phyloP scores from a whole-genome alignment of 2,113 vertebrate species.

The Poecile atricapillus region DNA sequence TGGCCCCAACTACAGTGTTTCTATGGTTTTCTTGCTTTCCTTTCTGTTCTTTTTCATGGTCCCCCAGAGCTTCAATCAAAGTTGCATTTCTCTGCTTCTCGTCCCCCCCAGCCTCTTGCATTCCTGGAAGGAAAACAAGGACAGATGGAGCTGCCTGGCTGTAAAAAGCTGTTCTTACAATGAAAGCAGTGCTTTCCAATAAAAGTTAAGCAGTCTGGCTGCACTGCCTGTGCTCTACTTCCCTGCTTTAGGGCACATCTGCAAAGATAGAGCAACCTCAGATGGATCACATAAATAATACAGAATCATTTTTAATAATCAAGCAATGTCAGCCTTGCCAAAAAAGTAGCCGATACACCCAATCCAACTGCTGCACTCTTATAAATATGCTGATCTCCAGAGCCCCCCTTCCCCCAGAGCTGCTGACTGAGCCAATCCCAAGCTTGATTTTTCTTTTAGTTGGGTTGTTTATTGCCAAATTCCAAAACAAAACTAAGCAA shows the following conservation, averaged over 20 bases:
- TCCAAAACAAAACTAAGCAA: background rate
- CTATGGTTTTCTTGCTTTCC: background rate
- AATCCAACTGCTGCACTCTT: background rate
- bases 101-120: background rate
- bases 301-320: background rate
- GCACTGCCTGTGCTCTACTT: background rate
- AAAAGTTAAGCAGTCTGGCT: constrained; percentile 18
- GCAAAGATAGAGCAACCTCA: constrained; percentile 19
- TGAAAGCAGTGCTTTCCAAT: background rate
- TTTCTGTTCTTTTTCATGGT: background rate
- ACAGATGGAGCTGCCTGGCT: background rate
- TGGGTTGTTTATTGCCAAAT: constrained; percentile 19
- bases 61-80: background rate
- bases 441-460: background rate
- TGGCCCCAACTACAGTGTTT: background rate
- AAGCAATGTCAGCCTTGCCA: background rate
- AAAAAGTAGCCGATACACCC: background rate
- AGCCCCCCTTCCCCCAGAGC: background rate
- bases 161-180: constrained; percentile 35
- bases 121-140: constrained; percentile 44
- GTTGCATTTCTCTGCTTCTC: background rate
- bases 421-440: background rate
- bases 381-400: background rate
- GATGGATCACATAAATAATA: constrained; percentile 40
- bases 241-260: constrained; percentile 51